Conservation (phyloP, 2,888 invertebrate species). For the Pherbina coryleti region DNA sequence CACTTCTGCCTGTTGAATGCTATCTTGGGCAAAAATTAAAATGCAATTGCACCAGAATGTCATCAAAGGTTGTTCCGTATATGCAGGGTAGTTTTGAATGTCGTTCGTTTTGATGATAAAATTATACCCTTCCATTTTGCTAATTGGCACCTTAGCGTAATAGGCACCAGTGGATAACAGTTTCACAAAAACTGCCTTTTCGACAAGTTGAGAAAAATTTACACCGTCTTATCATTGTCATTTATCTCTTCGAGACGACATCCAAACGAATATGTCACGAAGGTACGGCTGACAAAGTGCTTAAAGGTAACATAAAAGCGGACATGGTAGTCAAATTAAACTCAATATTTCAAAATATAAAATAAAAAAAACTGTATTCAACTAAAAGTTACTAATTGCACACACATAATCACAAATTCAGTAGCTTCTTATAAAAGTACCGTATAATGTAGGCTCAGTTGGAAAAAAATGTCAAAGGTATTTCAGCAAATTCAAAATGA, state of each 20-base stretch:
- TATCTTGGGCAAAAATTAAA: neutral
- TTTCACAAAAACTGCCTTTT: slow-evolving; percentile 41
- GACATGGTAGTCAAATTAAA: too few relatives aligned
- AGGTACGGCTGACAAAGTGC: neutral
- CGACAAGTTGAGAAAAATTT: slow-evolving; percentile 51
- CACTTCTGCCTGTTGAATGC: neutral
- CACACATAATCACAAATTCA: too few relatives aligned
- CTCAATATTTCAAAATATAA: too few relatives aligned
- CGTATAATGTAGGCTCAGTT: too few relatives aligned
- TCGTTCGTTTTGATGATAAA: slow-evolving; percentile 42
- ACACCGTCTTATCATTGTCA: slow-evolving; percentile 51
- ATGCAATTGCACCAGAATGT: neutral
- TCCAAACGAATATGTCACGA: neutral
- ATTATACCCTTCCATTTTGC: slow-evolving; percentile 50
- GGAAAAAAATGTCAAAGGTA: too few relatives aligned
- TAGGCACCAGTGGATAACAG: slow-evolving; percentile 37
- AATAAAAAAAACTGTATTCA: too few relatives aligned
- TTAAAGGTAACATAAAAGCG: neutral
- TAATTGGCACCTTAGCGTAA: slow-evolving; percentile 49
- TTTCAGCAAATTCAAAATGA: too few relatives aligned
- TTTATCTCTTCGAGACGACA: slow-evolving; percentile 40
- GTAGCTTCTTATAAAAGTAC: too few relatives aligned
- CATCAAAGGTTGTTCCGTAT: neutral
- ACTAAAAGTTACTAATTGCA: too few relatives aligned
- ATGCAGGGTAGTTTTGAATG: neutral